Evolutionary conservation across 1,140 invertebrate genomes (phyloP).

Genomic region (Eciton burchellii): DNA sequence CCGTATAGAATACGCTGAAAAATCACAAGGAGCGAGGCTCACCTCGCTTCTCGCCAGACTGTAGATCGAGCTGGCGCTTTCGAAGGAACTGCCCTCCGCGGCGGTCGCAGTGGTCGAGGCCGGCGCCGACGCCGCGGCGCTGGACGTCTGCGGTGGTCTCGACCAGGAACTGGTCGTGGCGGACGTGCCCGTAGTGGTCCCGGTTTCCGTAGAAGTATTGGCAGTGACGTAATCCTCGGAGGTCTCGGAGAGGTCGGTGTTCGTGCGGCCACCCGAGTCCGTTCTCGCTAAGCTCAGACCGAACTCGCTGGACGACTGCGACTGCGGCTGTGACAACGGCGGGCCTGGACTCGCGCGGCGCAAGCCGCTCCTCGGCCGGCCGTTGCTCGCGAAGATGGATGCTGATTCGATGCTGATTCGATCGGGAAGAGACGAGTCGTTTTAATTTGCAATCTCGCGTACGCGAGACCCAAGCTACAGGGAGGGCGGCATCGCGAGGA

Average conservation of each 20-base stretch:
- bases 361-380: slow-evolving; percentile 78
- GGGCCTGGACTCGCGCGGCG: slow-evolving; percentile 80
- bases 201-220: slow-evolving; percentile 91
- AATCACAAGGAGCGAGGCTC: too few relatives aligned
- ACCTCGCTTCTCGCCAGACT: slow-evolving; percentile 90
- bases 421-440: slow-evolving; percentile 1
- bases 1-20: too few relatives aligned
- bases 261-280: slow-evolving; percentile 90
- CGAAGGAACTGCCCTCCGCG: slow-evolving; percentile 92
- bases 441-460: background rate
- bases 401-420: slow-evolving; percentile 68
- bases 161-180: slow-evolving; percentile 84
- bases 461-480: background rate
- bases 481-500: background rate
- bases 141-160: slow-evolving; percentile 79
- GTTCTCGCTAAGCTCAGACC: slow-evolving; percentile 86
- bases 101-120: slow-evolving; percentile 86
- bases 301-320: slow-evolving; percentile 84
- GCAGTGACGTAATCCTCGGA: slow-evolving; percentile 96
- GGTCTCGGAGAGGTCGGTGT: slow-evolving; percentile 93
- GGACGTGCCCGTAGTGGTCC: slow-evolving; percentile 85
- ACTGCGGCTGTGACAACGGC: slow-evolving; percentile 80
- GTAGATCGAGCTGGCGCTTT: slow-evolving; percentile 92
- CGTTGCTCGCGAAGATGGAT: slow-evolving; percentile 73
- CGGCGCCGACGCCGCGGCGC: slow-evolving; percentile 80